Conservation (phyloP, 2,797 vertebrate genomes). For the Onychomys arenicola region DNA sequence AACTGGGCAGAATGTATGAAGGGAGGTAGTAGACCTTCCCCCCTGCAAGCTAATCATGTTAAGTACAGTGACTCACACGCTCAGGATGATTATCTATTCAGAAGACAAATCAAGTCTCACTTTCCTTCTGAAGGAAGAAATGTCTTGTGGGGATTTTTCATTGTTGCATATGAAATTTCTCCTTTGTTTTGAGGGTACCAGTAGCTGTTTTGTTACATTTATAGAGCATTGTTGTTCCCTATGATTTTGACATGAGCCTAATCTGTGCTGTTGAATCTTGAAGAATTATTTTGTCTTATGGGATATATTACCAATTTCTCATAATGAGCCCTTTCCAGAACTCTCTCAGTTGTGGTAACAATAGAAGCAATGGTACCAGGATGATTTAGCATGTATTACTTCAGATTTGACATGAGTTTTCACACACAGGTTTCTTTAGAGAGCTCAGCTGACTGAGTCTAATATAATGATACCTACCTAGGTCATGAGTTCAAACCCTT, state of each 20-base stretch:
- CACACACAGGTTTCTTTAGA: not conserved
- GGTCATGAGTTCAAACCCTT: conserved; percentile 23
- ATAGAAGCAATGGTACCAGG: not conserved
- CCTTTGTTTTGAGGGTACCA: conserved; percentile 39
- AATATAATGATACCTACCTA: conserved; percentile 39
- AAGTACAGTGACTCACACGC: not conserved
- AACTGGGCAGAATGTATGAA: not conserved
- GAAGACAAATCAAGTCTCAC: not conserved
- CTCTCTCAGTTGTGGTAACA: not conserved
- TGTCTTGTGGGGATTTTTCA: conserved; percentile 15
- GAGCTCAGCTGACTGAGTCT: conserved; percentile 36
- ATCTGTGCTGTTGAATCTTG: not conserved
- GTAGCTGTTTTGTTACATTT: not conserved
- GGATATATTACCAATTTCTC: not conserved
- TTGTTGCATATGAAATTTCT: not conserved
- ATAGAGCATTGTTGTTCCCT: not conserved
- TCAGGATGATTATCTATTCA: not conserved
- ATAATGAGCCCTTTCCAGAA: not conserved
- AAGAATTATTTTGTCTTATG: not conserved
- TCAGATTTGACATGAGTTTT: conserved; percentile 7
- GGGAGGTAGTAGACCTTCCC: not conserved
- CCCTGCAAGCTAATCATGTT: not conserved
- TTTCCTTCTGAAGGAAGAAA: conserved; percentile 21
- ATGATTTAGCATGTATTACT: not conserved
- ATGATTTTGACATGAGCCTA: not conserved